Conservation (phyloP, 2,113 vertebrate genomes). For the Mobula birostris region DNA sequence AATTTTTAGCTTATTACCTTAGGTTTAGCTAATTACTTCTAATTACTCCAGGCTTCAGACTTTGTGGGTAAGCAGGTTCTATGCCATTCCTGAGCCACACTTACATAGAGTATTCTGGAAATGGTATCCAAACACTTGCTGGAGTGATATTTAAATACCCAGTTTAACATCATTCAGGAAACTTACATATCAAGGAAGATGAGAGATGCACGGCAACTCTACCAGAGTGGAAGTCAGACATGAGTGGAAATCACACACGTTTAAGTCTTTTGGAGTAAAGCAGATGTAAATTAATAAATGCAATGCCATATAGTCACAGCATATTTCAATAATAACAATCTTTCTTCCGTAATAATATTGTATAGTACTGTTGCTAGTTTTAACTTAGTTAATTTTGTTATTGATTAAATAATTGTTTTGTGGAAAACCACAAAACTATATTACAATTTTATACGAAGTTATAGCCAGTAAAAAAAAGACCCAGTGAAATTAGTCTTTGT, state of each 20-base stretch:
- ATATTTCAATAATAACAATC: not conserved
- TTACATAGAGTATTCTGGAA: too few relatives aligned
- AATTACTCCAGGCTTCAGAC: too few relatives aligned
- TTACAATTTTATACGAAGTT: not conserved
- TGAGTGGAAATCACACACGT: not conserved
- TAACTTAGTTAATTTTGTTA: not conserved
- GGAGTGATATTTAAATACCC: too few relatives aligned
- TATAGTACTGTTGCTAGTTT: not conserved
- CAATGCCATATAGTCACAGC: not conserved
- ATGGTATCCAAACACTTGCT: too few relatives aligned
- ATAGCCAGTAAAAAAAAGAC: not conserved
- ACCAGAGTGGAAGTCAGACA: not conserved
- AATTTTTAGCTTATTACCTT: too few relatives aligned
- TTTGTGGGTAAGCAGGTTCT: too few relatives aligned
- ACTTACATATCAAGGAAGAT: not conserved
- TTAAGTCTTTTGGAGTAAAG: not conserved
- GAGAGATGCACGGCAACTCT: not conserved
- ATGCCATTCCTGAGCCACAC: too few relatives aligned
- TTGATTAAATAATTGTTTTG: not conserved
- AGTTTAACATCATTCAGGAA: not conserved
- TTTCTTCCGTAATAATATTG: not conserved
- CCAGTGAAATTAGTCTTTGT: not conserved
- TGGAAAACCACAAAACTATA: not conserved
- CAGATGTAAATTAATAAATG: not conserved
- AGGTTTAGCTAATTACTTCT: too few relatives aligned